These are phyloP conservation scores for Cichlasoma orientale DNA, from an alignment of 2,797 vertebrate species.

Conservation along the genomic window DNA sequence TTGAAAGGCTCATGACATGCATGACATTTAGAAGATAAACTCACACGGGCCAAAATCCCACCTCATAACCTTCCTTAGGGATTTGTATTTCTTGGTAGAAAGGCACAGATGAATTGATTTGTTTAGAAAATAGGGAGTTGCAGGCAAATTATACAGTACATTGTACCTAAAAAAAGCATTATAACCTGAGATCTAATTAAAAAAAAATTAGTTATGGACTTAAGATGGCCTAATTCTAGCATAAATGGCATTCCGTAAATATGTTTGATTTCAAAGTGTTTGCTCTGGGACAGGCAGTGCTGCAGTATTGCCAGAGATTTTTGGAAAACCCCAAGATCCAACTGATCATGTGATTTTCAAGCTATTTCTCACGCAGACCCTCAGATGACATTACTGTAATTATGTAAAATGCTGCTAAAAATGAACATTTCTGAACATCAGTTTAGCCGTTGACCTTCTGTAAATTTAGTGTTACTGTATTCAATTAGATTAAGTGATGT, in stretches of 20 bases:
- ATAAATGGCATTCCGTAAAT: neutral
- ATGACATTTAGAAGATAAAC: constrained; percentile 30
- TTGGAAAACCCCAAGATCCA: neutral
- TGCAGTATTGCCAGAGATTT: neutral
- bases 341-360: neutral
- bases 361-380: neutral
- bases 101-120: constrained; percentile 57
- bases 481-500: neutral
- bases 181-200: constrained; percentile 5
- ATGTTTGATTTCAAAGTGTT: neutral
- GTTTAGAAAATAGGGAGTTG: constrained; percentile 42
- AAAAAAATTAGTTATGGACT: neutral
- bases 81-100: constrained; percentile 24
- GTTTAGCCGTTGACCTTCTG: neutral
- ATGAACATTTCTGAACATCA: neutral
- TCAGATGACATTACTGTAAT: neutral
- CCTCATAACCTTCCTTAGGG: constrained; percentile 22
- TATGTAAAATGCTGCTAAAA: neutral
- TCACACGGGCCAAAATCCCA: constrained; percentile 10
- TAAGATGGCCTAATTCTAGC: neutral
- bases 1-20: constrained; percentile 24
- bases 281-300: neutral
- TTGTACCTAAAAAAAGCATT: constrained; percentile 4
- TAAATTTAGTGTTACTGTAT: neutral
- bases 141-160: constrained; percentile 22